Conservation (phyloP, 2,797 vertebrate species). For the Lates japonicus region DNA sequence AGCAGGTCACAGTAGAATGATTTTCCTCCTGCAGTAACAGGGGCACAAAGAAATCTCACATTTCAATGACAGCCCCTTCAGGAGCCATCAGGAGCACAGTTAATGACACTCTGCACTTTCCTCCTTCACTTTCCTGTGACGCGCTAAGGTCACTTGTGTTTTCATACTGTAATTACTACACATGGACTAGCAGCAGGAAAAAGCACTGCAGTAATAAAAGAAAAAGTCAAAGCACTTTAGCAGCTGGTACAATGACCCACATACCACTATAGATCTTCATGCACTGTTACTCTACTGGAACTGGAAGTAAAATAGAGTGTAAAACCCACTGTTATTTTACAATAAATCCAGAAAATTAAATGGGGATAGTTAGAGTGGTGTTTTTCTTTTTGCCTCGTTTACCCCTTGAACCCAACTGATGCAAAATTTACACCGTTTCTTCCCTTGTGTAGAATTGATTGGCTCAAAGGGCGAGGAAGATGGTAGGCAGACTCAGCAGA, state of each 20-base stretch:
- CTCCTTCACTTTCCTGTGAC: conserved; percentile 55
- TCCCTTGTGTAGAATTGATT: neutral
- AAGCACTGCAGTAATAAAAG: conserved; percentile 41
- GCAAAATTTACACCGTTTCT: neutral
- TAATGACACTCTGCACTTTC: conserved; percentile 52
- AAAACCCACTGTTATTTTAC: conserved; percentile 16
- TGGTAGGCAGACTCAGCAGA: too few relatives aligned
- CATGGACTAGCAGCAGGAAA: conserved; percentile 39
- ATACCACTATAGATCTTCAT: conserved; percentile 39
- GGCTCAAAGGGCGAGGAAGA: too few relatives aligned
- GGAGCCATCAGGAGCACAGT: conserved; percentile 41
- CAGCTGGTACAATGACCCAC: conserved; percentile 60
- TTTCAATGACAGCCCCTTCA: conserved; percentile 54
- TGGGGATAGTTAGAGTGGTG: neutral
- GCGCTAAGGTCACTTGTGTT: conserved; percentile 51
- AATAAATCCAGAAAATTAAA: conserved; percentile 17
- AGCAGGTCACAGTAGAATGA: conserved; percentile 33
- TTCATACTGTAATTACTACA: conserved; percentile 48
- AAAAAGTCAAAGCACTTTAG: conserved; percentile 43
- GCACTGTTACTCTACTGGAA: conserved; percentile 21
- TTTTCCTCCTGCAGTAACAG: conserved; percentile 34
- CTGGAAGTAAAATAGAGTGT: conserved; percentile 11
- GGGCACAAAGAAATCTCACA: conserved; percentile 46
- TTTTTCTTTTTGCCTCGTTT: neutral
- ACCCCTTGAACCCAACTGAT: neutral